Evolutionary conservation across 2,113 vertebrate genomes (phyloP), one percentile per base, ranked within the genome.

Genomic region (Coturnix japonica): DNA sequence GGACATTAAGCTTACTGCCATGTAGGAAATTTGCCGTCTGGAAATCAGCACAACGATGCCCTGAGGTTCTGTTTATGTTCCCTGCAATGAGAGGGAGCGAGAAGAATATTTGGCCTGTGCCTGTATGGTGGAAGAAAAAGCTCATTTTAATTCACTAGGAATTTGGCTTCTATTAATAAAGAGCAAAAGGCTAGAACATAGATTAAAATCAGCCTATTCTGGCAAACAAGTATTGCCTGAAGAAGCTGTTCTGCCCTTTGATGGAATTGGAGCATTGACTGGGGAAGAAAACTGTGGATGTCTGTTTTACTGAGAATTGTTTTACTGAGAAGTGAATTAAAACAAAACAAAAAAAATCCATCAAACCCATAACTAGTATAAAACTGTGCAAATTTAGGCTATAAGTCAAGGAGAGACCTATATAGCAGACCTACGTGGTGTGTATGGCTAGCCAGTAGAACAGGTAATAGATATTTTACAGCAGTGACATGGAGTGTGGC

Each of bases 1-100:
- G 98, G 71, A 98, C 96, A 54, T 95, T 97, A 56, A 98, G 97
- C 65, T 94, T 97, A 35, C 77, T 89, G 41, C 97, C 95, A 22
- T 61, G 56, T 30, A 98, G 96, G 60, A 98, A 7, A 72, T 54
- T 96, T 28, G 97, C 97, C 30, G 81, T 96, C 90, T 97, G 97
- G 91, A 98, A 98, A 54, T 98, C 97, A 35, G 95, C 60, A 43
- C 98, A 98, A 26, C 37, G 69, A 26, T 77, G 87, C 15, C 33
- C 76, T 17, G 56, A 18, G 39, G 49, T 31, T 44, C 60, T 56
- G 35, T 59, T 63, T 59, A 8, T 53, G 25, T 85, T 53, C n/a
- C 46, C 97, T 98, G 72, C 59, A 85, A 81, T 1, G 43, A 51
- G 57, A 75, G 30, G 37, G 44, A 78, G 90, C 30, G 31, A 90